Evolutionary conservation across 2,113 vertebrate genomes (phyloP), one percentile per base, ranked within the genome.

Genomic region (Theristicus caerulescens): DNA sequence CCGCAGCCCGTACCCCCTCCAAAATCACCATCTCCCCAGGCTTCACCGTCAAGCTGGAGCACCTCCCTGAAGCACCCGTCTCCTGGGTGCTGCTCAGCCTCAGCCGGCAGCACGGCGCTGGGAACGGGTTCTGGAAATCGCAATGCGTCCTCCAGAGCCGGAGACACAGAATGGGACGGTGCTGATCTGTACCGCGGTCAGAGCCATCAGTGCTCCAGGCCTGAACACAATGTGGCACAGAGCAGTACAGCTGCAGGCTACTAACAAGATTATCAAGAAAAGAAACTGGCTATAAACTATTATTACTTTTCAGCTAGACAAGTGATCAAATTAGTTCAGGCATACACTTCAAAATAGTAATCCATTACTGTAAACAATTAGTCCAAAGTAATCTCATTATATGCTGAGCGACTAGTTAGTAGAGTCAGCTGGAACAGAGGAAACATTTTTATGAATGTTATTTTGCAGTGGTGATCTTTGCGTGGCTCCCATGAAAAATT

Each of bases 301-400:
- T 94, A 95, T 95, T 95, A 96, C 89, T 96, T 88, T 95, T 83
- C 71, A 85, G 86, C 73, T 73, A 90, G 95, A 95, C 86, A 91
- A 94, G 87, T 85, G 95, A 97, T 97, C 95, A 65, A 92, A 97
- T 97, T 95, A 91, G 87, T 93, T 95, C 90, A 86, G 92, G 78
- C 91, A 61, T 70, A 7, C 11, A 1, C 51, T 93, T 89, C 84
- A 40, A 86, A 82, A 73, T 82, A 85, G 78, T 96, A 82, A 95
- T 93, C 91, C 87, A 90, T 95, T 97, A 83, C 85, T 29, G 82
- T 70, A 78, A 66, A 74, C 84, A 88, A 90, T 96, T 93, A 91
- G 79, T 90, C 82, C 47, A 25, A 71, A 74, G 64, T 93, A 89
- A 97, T 97, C 94, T 78, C 65, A 64, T 95, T 96, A 97, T 40